Evolutionary conservation across 64 coral and sea anemone species (phyloP).

Genomic region (Pocillopora verrucosa): DNA sequence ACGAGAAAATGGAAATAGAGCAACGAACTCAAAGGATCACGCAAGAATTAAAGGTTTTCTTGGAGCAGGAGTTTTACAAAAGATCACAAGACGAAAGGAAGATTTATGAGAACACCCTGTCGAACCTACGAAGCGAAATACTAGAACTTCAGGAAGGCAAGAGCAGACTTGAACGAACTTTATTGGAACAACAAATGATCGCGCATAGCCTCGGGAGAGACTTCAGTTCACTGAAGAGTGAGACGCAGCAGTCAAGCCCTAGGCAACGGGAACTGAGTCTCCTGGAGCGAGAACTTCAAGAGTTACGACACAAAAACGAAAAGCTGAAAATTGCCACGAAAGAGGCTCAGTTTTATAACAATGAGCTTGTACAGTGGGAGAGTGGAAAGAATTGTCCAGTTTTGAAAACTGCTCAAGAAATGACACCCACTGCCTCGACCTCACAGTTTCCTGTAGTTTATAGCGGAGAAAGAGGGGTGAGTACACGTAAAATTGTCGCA

Average conservation of each 20-base stretch:
- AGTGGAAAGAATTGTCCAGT: slow-evolving; percentile 23
- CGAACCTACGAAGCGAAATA: slow-evolving; percentile 41
- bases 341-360: slow-evolving; percentile 33
- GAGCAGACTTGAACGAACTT: neutral
- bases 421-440: neutral
- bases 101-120: slow-evolving; percentile 10
- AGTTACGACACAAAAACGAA: slow-evolving; percentile 26
- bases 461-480: neutral
- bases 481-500: neutral
- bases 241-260: neutral
- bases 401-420: slow-evolving; percentile 24
- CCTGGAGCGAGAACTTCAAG: slow-evolving; percentile 38
- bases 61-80: slow-evolving; percentile 30
- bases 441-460: neutral
- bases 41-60: neutral
- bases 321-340: slow-evolving; percentile 33
- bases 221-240: slow-evolving; percentile 8
- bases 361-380: slow-evolving; percentile 3
- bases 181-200: slow-evolving; percentile 17
- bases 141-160: slow-evolving; percentile 17
- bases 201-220: slow-evolving; percentile 24
- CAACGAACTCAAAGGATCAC: slow-evolving; percentile 4
- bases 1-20: slow-evolving; percentile 30
- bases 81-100: slow-evolving; percentile 31
- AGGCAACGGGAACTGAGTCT: neutral